Conservation (phyloP, 2,797 vertebrate species). For the Rousettus madagascariensis region DNA sequence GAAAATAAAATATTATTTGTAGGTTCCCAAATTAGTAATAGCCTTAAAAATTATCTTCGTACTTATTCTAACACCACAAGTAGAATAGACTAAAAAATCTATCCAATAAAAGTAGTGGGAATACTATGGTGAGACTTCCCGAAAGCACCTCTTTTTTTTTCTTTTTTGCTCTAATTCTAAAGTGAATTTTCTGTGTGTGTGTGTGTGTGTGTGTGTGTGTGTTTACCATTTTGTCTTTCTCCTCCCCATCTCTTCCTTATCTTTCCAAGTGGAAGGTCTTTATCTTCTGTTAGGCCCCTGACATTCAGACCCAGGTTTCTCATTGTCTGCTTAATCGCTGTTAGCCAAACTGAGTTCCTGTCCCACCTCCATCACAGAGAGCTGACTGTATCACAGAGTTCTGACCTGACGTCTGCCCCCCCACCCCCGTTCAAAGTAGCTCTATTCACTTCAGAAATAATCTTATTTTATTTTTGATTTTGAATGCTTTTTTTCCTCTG, state of each 20-base stretch:
- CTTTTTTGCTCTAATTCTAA: neutral
- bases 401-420: neutral
- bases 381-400: neutral
- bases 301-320: neutral
- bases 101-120: neutral
- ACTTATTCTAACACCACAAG: neutral
- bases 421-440: neutral
- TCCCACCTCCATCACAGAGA: neutral
- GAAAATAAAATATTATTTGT: constrained; percentile 60
- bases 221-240: neutral
- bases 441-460: neutral
- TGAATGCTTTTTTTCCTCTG: neutral
- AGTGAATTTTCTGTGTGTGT: too few relatives aligned
- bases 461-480: neutral
- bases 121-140: neutral
- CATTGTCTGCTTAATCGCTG: neutral
- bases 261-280: neutral
- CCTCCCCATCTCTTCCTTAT: neutral
- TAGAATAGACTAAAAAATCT: constrained; percentile 23
- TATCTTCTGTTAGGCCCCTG: neutral
- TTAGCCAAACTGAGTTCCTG: neutral
- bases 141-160: neutral
- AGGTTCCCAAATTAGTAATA: neutral
- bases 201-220: too few relatives aligned
- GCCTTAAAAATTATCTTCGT: constrained; percentile 38